phyloP scores from a whole-genome alignment of 1,140 invertebrate genomes.

The Heliconius hermathena region DNA sequence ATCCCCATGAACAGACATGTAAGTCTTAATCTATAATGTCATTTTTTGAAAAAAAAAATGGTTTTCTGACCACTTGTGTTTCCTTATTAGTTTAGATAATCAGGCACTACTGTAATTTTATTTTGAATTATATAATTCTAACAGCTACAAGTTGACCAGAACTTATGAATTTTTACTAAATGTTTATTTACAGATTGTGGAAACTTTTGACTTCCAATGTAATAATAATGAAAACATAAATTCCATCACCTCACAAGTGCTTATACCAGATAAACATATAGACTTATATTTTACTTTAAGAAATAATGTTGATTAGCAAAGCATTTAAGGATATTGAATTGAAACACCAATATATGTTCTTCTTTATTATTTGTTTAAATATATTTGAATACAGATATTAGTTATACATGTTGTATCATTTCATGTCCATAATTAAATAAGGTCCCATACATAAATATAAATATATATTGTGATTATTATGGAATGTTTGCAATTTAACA shows the following conservation, averaged over 20 bases:
- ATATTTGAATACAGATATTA: conserved; percentile 27
- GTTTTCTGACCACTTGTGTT: too few species aligned
- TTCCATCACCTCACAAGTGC: conserved; percentile 63
- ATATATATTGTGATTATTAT: conserved; percentile 17
- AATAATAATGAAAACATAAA: conserved; percentile 51
- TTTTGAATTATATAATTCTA: background rate
- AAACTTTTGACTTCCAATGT: conserved; percentile 66
- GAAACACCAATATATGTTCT: conserved; percentile 16
- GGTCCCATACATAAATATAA: conserved; percentile 13
- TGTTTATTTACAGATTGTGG: conserved; percentile 57
- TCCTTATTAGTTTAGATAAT: too few species aligned
- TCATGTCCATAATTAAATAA: conserved; percentile 16
- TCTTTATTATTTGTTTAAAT: conserved; percentile 26
- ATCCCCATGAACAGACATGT: too few species aligned
- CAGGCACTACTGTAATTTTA: too few species aligned
- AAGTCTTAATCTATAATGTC: too few species aligned
- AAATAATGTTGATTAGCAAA: conserved; percentile 22
- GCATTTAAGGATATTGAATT: conserved; percentile 22
- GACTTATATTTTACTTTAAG: conserved; percentile 45
- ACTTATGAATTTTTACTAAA: conserved; percentile 8
- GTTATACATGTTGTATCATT: conserved; percentile 22
- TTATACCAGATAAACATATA: conserved; percentile 61
- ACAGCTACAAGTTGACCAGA: background rate
- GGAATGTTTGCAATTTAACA: conserved; percentile 16
- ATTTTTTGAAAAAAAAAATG: too few species aligned